phyloP scores from a whole-genome alignment of 1,140 invertebrate species.

The Triops cancriformis region DNA sequence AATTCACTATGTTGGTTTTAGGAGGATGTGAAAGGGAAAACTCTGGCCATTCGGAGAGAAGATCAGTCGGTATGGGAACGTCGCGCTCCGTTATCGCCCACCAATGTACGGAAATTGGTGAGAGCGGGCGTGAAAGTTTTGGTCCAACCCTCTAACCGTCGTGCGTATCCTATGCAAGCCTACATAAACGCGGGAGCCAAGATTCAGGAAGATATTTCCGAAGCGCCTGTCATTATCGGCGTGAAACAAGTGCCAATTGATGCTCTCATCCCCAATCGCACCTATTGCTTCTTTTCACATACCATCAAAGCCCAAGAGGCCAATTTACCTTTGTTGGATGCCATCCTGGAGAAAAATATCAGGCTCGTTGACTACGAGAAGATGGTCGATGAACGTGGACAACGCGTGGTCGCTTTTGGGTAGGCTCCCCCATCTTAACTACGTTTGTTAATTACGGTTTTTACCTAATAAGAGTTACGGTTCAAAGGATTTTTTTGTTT shows the following conservation, averaged over 20 bases:
- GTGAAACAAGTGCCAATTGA: slow-evolving; percentile 97
- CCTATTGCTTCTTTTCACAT: slow-evolving; percentile 98
- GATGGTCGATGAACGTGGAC: slow-evolving; percentile 77
- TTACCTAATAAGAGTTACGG: too few species aligned
- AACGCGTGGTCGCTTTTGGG: slow-evolving; percentile 93
- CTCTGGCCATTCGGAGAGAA: slow-evolving; percentile 80
- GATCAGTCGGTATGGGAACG: slow-evolving; percentile 98
- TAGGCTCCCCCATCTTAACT: too few species aligned
- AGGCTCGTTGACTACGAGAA: slow-evolving; percentile 96
- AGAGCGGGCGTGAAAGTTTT: slow-evolving; percentile 85
- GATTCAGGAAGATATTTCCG: slow-evolving; percentile 92
- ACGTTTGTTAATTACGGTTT: too few species aligned
- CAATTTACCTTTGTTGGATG: slow-evolving; percentile 96
- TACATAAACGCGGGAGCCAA: slow-evolving; percentile 81
- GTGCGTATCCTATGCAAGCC: slow-evolving; percentile 93
- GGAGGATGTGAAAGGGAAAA: slow-evolving; percentile 41
- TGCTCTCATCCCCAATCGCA: slow-evolving; percentile 84
- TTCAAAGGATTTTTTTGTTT: too few species aligned
- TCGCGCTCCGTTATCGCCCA: slow-evolving; percentile 84
- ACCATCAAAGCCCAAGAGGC: slow-evolving; percentile 98
- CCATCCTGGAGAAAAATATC: slow-evolving; percentile 92
- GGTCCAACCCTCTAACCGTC: slow-evolving; percentile 93
- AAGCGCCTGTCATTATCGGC: slow-evolving; percentile 90
- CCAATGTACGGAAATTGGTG: slow-evolving; percentile 79
- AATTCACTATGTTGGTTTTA: neutral